These are phyloP conservation scores for Oriolus oriolus DNA, from an alignment of 2,113 vertebrate species.

Conservation along the genomic window DNA sequence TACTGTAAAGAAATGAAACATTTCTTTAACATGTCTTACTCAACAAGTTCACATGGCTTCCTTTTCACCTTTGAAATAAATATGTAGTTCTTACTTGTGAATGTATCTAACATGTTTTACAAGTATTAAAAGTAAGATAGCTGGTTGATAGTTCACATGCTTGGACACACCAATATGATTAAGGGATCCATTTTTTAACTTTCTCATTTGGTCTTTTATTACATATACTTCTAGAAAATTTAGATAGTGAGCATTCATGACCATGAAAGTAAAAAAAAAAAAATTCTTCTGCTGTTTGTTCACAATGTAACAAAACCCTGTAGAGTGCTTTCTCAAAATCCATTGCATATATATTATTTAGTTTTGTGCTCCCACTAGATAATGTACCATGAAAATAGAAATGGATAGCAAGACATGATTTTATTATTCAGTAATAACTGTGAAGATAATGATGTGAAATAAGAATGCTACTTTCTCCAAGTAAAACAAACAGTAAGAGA, in stretches of 20 bases:
- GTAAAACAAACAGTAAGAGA: neutral
- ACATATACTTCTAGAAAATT: neutral
- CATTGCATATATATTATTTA: neutral
- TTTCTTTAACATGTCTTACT: neutral
- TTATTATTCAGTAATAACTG: neutral
- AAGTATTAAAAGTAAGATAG: neutral
- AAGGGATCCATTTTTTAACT: neutral
- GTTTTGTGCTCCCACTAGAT: neutral
- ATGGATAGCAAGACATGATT: neutral
- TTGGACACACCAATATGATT: neutral
- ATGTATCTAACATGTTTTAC: neutral
- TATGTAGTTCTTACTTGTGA: neutral
- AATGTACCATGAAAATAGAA: neutral
- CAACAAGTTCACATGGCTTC: neutral
- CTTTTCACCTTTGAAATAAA: neutral
- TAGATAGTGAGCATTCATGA: neutral
- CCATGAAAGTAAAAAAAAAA: neutral
- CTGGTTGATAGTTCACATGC: neutral
- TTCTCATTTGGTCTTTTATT: neutral
- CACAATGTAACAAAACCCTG: neutral
- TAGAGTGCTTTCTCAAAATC: neutral
- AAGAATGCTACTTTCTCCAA: neutral
- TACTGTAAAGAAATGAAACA: neutral
- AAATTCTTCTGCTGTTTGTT: neutral
- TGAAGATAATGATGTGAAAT: neutral